Base-by-base conservation (phyloP, 2,113 vertebrate species). In the Patagioenas fasciata region DNA sequence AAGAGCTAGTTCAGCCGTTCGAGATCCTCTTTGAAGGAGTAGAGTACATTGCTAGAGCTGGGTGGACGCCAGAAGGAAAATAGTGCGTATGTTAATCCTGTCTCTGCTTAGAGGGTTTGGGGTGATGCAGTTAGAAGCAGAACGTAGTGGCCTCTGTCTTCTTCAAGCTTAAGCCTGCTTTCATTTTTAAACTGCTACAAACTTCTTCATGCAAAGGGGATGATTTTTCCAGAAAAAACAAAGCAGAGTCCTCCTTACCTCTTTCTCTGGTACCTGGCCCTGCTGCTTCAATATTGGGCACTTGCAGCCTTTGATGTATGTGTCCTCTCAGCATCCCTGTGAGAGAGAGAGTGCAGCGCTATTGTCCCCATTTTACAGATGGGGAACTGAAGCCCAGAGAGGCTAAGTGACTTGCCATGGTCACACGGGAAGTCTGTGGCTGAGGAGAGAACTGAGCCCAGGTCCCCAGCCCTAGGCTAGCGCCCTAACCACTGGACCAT, bases 41-140 rank as follows among this genome's bases (percentile, higher is more conserved):
- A 92, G 98, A 98, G 95, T 98, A 98, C 92, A 98, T 98, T 95
- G 98, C 98, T 94, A 98, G 98, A 98, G 98, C 98, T 96, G 98
- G 98, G 95, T 98, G 98, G 98, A 98, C 98, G 84, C 98, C 97
- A 93, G 98, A 98, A 97, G 98, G 98, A 97, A 98, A 98, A 98
- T 98, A 98, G 98, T 98, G 95, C 96, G 98, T 98, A 97, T 98
- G 96, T 97, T 97, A 97, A 84, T 96, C 87, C 86, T 97, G 75
- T 95, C 70, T 96, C 71, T 96, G 90, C 87, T 87, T 96, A 92
- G 44, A 85, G 67, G 86, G 95, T 71, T 65, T 70, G 95, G 95
- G 88, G 66, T 51, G 23, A 48, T 36, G 9, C 54, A 82, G 75
- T 90, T 92, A 91, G 96, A 92, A 93, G 89, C 80, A 93, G 91